These are phyloP conservation scores for Dicaeum eximium DNA, from an alignment of 2,113 vertebrate species.

Conservation along the genomic window DNA sequence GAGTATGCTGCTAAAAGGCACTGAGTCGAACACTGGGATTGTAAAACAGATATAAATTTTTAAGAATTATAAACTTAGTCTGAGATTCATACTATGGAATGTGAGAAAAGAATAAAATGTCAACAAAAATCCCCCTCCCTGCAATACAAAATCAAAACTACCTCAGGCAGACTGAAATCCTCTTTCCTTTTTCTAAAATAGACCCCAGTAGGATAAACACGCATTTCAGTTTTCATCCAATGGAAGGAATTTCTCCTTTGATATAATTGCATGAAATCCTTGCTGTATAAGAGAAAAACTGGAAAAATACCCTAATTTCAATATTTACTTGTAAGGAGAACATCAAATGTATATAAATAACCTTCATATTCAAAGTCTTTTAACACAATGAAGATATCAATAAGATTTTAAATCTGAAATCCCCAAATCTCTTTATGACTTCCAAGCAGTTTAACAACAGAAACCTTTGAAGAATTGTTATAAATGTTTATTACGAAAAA, in stretches of 20 bases:
- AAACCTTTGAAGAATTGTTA: neutral
- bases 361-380: neutral
- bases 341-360: neutral
- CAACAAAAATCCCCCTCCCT: accelerated
- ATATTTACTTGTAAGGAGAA: neutral
- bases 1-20: neutral
- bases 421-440: neutral
- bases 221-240: neutral
- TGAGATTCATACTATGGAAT: neutral
- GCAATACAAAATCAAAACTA: neutral
- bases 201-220: neutral
- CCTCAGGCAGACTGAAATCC: neutral
- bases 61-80: neutral
- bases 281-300: neutral
- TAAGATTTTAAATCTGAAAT: neutral
- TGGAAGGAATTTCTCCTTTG: neutral
- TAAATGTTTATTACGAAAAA: neutral
- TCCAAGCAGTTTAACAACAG: neutral
- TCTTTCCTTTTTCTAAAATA: neutral
- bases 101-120: neutral
- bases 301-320: neutral
- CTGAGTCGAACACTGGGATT: neutral
- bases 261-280: neutral
- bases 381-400: neutral
- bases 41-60: neutral